Evolutionary conservation across 2,888 invertebrate genomes (phyloP), one percentile per base, ranked within the genome.

Genomic region (Tubiluchus corallicola): DNA sequence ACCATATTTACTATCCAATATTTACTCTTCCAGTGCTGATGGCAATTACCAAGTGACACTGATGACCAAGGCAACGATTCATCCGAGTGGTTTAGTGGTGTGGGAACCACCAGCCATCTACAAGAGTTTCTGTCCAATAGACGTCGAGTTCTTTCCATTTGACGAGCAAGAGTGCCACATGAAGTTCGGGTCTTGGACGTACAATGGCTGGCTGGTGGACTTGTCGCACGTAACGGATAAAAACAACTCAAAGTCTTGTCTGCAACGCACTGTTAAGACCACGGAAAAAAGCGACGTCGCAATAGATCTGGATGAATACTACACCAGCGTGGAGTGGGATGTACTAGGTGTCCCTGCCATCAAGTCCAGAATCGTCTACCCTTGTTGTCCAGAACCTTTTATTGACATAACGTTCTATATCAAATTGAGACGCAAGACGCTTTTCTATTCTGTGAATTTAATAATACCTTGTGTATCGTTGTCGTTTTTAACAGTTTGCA

Each of bases 381-480:
- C n/a, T n/a, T n/a, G n/a, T 29, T 90, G 90, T 65, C 81, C 83
- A 62, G 87, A 88, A 66, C 87, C 87, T 18, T 90, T 88, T 67
- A 74, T 88, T 61, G 90, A 92, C 67, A 88, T 92, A 58, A 90
- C 90, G 42, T 92, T 92, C 69, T 88, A 88, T 68, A 88, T 92
- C 58, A 88, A 87, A 44, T 84, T 29, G n/a, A 9, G 29, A 9
- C 29, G 29, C 29, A 29, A 29, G 29, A 29, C 29, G 29, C 29
- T 29, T 45, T 92, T 92, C 73, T 90, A 92, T 70, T 92, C 90
- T 0, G 68, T 70, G 40, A 70, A 69, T 52, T 54, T 70, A 21
- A 70, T 70, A 48, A 66, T 69, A 40, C 69, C 69, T 9, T 65
- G 92, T 61, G 90, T 92, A 21, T 90, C 90, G n/a, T 80, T 94